Evolutionary conservation across 2,113 vertebrate species (phyloP).

Genomic region (Mesitornis unicolor): DNA sequence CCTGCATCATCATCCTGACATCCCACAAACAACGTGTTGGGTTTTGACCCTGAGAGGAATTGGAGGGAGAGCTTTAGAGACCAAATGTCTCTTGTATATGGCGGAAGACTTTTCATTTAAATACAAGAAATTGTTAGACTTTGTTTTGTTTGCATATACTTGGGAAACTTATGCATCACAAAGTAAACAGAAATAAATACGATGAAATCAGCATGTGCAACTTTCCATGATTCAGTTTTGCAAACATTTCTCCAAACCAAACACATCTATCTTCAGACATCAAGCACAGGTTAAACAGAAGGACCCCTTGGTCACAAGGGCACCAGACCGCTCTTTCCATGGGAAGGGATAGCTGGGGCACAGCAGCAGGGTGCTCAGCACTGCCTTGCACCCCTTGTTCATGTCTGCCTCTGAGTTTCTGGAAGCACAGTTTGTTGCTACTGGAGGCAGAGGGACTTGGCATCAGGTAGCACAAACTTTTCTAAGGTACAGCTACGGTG

Average conservation of each 20-base stretch:
- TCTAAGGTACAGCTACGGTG: not conserved
- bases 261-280: not conserved
- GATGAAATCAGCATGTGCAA: not conserved
- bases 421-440: not conserved
- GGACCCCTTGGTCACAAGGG: not conserved
- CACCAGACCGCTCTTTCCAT: not conserved
- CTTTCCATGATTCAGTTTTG: not conserved
- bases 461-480: not conserved
- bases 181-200: slow-evolving; percentile 15
- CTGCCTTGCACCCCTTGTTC: not conserved
- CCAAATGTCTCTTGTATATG: not conserved
- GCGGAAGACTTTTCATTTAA: not conserved
- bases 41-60: not conserved
- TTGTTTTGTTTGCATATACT: not conserved
- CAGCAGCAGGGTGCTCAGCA: not conserved
- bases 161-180: slow-evolving; percentile 1
- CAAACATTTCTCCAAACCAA: not conserved
- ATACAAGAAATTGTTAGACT: not conserved
- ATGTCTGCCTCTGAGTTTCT: not conserved
- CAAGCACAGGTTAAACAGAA: rapidly evolving
- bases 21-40: not conserved
- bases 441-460: not conserved
- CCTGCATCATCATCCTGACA: not conserved
- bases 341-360: not conserved
- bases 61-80: not conserved